Base-by-base conservation (phyloP, 2,113 vertebrate species). In the Hippopotamus amphibius region DNA sequence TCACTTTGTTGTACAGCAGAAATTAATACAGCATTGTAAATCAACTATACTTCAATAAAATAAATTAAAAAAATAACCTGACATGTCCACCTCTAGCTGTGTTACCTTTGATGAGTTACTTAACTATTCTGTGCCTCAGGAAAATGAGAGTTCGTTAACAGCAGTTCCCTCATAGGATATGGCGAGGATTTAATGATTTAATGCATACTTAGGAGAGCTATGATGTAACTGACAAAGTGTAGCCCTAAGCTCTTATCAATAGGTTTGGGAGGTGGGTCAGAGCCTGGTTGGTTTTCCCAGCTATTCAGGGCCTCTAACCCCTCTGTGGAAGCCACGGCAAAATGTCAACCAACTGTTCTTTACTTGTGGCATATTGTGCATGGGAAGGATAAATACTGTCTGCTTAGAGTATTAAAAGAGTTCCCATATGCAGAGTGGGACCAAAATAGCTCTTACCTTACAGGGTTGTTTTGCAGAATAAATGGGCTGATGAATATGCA, bases 401-500 rank as follows among this genome's bases (percentile, higher is more conserved):
- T 24, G 81, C 84, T 88, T 50, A 17, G 81, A 43, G 81, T 33
- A 43, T 76, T 72, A 90, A 95, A 90, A 93, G 90, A 94, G 88
- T 72, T 46, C 53, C 71, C 76, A 48, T 72, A 53, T 95, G 94
- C 71, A 93, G 92, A 97, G 76, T 71, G 53, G 63, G 76, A 26
- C 87, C 88, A 95, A 95, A 95, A 94, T 90, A 94, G 90, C 59
- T 68, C 65, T 68, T 65, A 97, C 90, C 96, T 97, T 79, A 68
- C 80, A 65, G 16, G 46, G 71, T 65, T 94, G 69, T 90, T 96
- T 68, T 92, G 88, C 79, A 87, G 57, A 93, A 83, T 90, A 95
- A 96, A 94, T 76, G 94, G 63, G 61, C 66, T 69, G 90, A 94
- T 95, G 94, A 96, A 95, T 97, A 95, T 93, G 93, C 77, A 96